Percentiles rank a stretch among this genome's conserved stretches.
Evolutionary conservation across 2,888 invertebrate species (phyloP).

Genomic region (Gastracanthus pulcherrimus): DNA sequence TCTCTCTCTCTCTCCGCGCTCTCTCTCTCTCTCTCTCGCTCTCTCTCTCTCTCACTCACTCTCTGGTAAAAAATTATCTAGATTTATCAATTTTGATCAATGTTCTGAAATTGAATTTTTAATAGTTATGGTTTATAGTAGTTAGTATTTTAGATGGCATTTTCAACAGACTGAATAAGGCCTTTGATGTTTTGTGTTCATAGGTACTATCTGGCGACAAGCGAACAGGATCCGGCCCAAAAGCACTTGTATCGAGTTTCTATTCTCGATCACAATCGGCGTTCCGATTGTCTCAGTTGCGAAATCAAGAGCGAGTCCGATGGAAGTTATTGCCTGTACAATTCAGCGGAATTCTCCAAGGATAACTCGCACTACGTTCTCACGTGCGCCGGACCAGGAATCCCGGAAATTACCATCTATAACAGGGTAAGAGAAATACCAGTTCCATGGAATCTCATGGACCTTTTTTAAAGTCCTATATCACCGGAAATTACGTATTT

Average conservation of each 20-base stretch:
- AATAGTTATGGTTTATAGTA: no score
- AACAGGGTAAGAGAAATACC: constrained; percentile 77
- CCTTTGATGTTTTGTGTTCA: constrained; percentile 43
- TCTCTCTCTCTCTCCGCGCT: no score
- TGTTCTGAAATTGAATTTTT: no score
- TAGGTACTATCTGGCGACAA: constrained; percentile 93
- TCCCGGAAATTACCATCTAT: constrained; percentile 86
- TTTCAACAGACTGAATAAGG: neutral
- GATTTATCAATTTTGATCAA: no score
- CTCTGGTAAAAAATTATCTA: no score
- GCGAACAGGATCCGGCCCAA: constrained; percentile 85
- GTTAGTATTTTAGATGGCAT: neutral
- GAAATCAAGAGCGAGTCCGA: constrained; percentile 79
- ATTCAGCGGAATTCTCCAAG: constrained; percentile 84
- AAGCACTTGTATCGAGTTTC: constrained; percentile 89
- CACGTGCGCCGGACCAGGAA: constrained; percentile 90
- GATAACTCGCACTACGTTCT: constrained; percentile 85
- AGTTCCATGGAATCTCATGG: neutral
- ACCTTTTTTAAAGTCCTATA: neutral
- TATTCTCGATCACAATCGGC: constrained; percentile 77
- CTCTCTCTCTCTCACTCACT: no score
- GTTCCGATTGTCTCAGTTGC: constrained; percentile 87
- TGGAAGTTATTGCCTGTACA: constrained; percentile 82
- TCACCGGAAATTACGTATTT: constrained; percentile 28
- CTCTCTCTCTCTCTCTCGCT: no score